Base-by-base conservation (phyloP, 2,113 vertebrate genomes). In the Girardinichthys multiradiatus region DNA sequence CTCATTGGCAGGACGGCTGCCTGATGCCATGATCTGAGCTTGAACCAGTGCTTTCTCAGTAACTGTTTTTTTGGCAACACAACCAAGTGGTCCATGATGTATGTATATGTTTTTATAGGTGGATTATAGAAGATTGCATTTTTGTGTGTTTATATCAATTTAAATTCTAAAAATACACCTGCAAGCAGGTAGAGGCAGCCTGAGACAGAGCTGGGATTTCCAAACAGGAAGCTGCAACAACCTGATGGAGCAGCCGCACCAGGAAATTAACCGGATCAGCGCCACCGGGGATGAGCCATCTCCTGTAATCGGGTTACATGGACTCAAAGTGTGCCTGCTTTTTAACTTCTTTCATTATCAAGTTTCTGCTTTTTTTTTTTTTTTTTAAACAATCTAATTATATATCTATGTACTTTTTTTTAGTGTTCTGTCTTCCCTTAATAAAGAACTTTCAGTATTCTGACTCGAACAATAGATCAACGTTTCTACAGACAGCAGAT, bases 1-100 rank as follows among this genome's bases (percentile, higher is more conserved):
- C 72, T 72, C 77, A 11, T n/a, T 2, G 57, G 77, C 72, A 45
- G 21, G 63, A 51, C n/a, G 6, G 48, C 68, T 57, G 60, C 33
- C 61, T 51, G 26, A 59, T 27, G n/a, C 29, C 57, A 30, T 0
- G 3, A 28, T 2, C 27, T 27, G 39, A 17, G 61, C 67, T 35
- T 13, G 12, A 68, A 27, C 15, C 42, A 15, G n/a, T 11, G 4
- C 48, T 14, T 58, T 64, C 39, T 54, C 21, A 2, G 21, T 12
- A 63, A 63, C 37, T 28, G n/a, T 6, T 48, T 64, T 48, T 65
- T 30, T 63, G 24, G 70, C 63, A 30, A 33, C 59, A 70, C 15
- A 17, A 30, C 11, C 8, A 24, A 14, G 37, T 27, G 63, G 15
- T 42, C 17, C 0, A 0, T 5, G 17, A 57, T 59, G 66, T 66